Base-by-base conservation (phyloP, 35 echinoderm and acorn worm species). In the Eucidaris tribuloides region DNA sequence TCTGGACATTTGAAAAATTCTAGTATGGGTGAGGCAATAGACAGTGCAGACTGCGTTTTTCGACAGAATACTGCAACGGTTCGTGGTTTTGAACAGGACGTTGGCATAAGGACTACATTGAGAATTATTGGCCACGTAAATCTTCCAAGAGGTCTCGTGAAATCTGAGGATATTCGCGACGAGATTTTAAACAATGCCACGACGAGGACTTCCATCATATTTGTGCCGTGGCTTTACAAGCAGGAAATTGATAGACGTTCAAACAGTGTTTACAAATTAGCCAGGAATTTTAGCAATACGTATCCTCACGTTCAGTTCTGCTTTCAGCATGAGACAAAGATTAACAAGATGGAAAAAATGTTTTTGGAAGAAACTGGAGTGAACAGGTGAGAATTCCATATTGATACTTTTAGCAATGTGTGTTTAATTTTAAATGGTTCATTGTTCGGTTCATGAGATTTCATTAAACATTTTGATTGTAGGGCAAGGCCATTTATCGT, bases 81-180 rank as follows among this genome's bases (percentile, higher is more conserved):
- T 5, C 17, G 11, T 13, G 93, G 93, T 9, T 96, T 78, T 48
- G 84, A 81, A 49, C 50, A 80, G 15, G 93, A 91, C 30, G 84
- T 87, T 17, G 93, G 93, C 4, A 49, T 33, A 0, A 46, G 71
- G 38, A 96, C 93, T 28, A 87, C 83, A 22, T 59, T 94, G 37
- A 70, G 92, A 49, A 86, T 89, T 63, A 94, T 94, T 62, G 86
- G 92, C 81, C 90, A 93, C 70, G 58, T 81, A 34, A 93, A 93
- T 55, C 48, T 87, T 15, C 48, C 76, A 70, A 18, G 38, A 55
- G 56, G 81, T 65, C 68, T 81, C 38, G 68, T 71, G 34, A 52
- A 76, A 24, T 82, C 77, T 32, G 33, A 32, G 17, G 61, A 65
- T 13, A 13, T 56, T 1, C 76, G 79, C 33, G 15, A 88, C 6